Percentiles rank a stretch among this genome's conserved stretches.
Evolutionary conservation across 2,888 invertebrate species (phyloP).

Genomic region (Empis livida): DNA sequence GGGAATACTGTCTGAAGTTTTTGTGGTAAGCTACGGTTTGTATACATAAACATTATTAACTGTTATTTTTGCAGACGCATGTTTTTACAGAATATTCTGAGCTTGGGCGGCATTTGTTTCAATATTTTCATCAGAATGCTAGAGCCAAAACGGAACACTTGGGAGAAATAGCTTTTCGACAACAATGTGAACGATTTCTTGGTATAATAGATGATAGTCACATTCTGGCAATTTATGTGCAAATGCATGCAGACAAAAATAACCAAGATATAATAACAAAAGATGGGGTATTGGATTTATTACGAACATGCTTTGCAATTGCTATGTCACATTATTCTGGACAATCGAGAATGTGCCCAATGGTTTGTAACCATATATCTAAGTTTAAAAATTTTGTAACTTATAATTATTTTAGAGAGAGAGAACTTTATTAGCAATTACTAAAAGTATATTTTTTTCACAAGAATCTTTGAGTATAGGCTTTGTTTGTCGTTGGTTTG

Average conservation of each 20-base stretch:
- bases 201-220: constrained; percentile 43
- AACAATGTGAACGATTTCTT: constrained; percentile 55
- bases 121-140: constrained; percentile 45
- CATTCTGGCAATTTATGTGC: constrained; percentile 56
- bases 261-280: constrained; percentile 47
- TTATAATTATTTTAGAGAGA: constrained; percentile 28
- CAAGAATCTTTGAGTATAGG: constrained; percentile 60
- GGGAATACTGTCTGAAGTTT: constrained; percentile 50
- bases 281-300: constrained; percentile 49
- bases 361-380: constrained; percentile 25
- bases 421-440: constrained; percentile 58
- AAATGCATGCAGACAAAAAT: constrained; percentile 44
- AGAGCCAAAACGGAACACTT: constrained; percentile 49
- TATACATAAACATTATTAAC: constrained; percentile 1
- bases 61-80: constrained; percentile 43
- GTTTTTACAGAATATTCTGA: constrained; percentile 67
- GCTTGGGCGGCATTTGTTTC: constrained; percentile 54
- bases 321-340: constrained; percentile 69
- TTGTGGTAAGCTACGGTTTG: constrained; percentile 24
- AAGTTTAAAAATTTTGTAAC: neutral
- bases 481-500: constrained; percentile 71
- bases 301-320: constrained; percentile 62
- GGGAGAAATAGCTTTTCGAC: constrained; percentile 50
- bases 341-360: constrained; percentile 45
- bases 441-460: constrained; percentile 68